These are phyloP conservation scores for Idaea aversata DNA, from an alignment of 2,888 invertebrate genomes.

Conservation along the genomic window DNA sequence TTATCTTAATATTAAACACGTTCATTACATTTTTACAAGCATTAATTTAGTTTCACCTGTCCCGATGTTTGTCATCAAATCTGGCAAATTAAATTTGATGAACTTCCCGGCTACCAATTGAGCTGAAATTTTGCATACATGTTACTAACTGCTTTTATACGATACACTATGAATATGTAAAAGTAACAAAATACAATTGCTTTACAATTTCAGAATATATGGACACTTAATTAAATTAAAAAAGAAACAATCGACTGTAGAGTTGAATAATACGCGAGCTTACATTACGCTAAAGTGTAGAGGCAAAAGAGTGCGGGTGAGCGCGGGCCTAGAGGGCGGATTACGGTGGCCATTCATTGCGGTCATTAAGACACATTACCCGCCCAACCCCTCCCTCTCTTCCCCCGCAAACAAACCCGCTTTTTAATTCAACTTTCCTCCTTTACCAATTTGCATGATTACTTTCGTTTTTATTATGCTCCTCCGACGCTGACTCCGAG, in stretches of 20 bases:
- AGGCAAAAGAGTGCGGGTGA: slow-evolving; percentile 61
- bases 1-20: not conserved
- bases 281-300: slow-evolving; percentile 48
- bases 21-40: no score
- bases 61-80: no score
- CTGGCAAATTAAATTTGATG: no score
- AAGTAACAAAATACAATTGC: slow-evolving; percentile 7
- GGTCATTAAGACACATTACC: slow-evolving; percentile 80
- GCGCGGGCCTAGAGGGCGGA: slow-evolving; percentile 54
- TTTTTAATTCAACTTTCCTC: slow-evolving; percentile 80
- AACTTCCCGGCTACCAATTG: no score
- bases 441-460: slow-evolving; percentile 79
- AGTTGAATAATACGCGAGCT: slow-evolving; percentile 35
- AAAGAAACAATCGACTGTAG: slow-evolving; percentile 40
- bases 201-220: slow-evolving; percentile 32
- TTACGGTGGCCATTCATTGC: slow-evolving; percentile 74
- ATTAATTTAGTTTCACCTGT: no score
- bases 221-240: slow-evolving; percentile 34
- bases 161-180: not conserved
- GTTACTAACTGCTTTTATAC: no score
- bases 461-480: slow-evolving; percentile 79
- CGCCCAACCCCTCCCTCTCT: slow-evolving; percentile 33
- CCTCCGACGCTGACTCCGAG: slow-evolving; percentile 46
- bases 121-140: no score
- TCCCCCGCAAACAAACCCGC: slow-evolving; percentile 50